Evolutionary conservation across 1,140 invertebrate species (phyloP).

Genomic region (Macrotrachela quadricornifera): DNA sequence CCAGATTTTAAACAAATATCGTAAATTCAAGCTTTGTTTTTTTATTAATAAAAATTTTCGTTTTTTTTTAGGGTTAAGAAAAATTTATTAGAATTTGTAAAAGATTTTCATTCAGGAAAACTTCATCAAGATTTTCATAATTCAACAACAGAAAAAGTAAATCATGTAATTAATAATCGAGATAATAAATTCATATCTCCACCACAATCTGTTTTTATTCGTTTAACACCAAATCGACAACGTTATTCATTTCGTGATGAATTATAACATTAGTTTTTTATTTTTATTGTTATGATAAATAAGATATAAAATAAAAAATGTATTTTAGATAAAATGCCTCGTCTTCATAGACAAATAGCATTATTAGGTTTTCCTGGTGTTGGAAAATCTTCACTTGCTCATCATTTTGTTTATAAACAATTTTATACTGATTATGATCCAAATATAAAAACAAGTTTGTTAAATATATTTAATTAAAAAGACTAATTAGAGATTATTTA

Average conservation of each 20-base stretch:
- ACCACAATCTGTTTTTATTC: slow-evolving; percentile 3
- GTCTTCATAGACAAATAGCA: too few relatives aligned
- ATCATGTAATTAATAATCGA: too few relatives aligned
- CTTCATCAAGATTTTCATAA: slow-evolving; percentile 92
- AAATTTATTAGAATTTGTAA: slow-evolving; percentile 60
- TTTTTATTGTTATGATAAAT: too few relatives aligned
- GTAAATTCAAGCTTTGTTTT: background rate
- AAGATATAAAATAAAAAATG: background rate
- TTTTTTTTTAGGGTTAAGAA: slow-evolving; percentile 40
- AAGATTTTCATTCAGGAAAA: slow-evolving; percentile 88
- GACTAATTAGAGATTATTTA: too few relatives aligned
- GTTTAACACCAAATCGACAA: slow-evolving; percentile 2
- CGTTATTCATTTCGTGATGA: background rate
- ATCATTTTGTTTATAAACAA: too few relatives aligned
- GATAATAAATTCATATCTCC: background rate
- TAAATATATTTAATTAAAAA: too few relatives aligned
- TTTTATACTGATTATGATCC: too few relatives aligned
- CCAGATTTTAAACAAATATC: slow-evolving; percentile 26
- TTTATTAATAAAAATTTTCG: slow-evolving; percentile 7
- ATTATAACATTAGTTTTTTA: background rate
- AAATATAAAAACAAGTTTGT: too few relatives aligned
- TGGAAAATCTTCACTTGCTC: too few relatives aligned
- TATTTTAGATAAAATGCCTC: too few relatives aligned
- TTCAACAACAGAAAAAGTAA: too few relatives aligned
- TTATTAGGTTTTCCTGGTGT: too few relatives aligned